Base-by-base conservation (phyloP, 2,113 vertebrate genomes). In the Rattus norvegicus region DNA sequence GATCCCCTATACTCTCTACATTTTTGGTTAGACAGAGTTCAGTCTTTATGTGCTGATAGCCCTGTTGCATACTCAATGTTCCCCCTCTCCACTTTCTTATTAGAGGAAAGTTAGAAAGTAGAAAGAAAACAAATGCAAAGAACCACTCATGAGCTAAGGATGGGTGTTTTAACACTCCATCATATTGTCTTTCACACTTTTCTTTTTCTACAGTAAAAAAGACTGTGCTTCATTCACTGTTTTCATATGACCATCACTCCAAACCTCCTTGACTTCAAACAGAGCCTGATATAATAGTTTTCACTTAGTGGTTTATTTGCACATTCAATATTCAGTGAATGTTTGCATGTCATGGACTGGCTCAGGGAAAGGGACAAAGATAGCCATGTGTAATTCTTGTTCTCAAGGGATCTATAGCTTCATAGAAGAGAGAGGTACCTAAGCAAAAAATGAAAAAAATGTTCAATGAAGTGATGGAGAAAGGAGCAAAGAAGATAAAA, bases 301-400 rank as follows among this genome's bases (percentile, higher is more conserved):
- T 86, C 69, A 92, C n/a, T 39, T 43, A 49, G 39, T 75, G 75
- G 65, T 9, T 84, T 86, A 39, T 30, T 83, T 84, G 92, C 47
- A 87, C 54, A 92, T 77, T 83, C 33, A 76, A 52, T 70, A 70
- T 79, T 95, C 54, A 69, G 10, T 89, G 59, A 95, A 39, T 70
- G 24, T 19, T 63, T 73, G 17, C 33, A 26, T 93, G 12, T 70
- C 56, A 76, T 65, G 28, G 24, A 88, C 17, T 47, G 33, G 47
- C 49, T 87, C 69, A 73, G 4, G 79, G 36, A 8, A 56, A 26
- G 36, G 49, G 56, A 88, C 79, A 67, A 96, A 43, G 36, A 81
- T 6, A 90, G 49, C 39, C 0, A 12, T 47, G 39, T 43, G 11
- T 54, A 90, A 49, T 20, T 90, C 11, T 81, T 90, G 54, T 49